Percentiles rank a stretch among this genome's conserved stretches.
Conservation (phyloP, 2,888 invertebrate species). For the Geophilus truncorum region DNA sequence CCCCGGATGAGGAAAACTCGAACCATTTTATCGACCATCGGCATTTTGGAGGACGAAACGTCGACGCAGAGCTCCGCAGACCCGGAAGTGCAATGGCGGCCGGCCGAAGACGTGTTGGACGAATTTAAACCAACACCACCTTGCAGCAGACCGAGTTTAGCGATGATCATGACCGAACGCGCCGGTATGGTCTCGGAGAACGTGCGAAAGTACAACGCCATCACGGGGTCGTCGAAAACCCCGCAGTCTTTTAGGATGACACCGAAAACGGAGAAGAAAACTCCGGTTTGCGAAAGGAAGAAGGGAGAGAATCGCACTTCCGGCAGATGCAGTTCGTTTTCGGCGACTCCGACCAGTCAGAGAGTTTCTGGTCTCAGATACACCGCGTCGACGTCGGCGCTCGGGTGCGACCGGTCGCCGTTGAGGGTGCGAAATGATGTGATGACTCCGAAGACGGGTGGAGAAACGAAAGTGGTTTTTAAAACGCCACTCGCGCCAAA, state of each 20-base stretch:
- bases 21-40: background rate
- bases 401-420: too few relatives aligned
- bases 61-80: background rate
- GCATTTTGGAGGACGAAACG: background rate
- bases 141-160: slow-evolving; percentile 1
- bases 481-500: too few relatives aligned
- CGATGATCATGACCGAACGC: slow-evolving; percentile 30
- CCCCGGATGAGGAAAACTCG: background rate
- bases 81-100: background rate
- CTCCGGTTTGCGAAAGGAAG: too few relatives aligned
- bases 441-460: too few relatives aligned
- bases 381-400: too few relatives aligned
- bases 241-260: background rate
- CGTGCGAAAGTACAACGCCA: slow-evolving; percentile 12
- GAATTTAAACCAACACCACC: background rate
- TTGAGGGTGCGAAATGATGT: too few relatives aligned
- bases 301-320: too few relatives aligned
- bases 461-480: too few relatives aligned
- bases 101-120: background rate
- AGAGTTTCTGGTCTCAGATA: too few relatives aligned
- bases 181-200: background rate
- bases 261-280: background rate
- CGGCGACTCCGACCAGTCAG: background rate
- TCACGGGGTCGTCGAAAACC: background rate
- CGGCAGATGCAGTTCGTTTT: background rate